These are phyloP conservation scores for Paramormyrops hopkinsi DNA, from an alignment of 2,797 vertebrate genomes.

Conservation along the genomic window DNA sequence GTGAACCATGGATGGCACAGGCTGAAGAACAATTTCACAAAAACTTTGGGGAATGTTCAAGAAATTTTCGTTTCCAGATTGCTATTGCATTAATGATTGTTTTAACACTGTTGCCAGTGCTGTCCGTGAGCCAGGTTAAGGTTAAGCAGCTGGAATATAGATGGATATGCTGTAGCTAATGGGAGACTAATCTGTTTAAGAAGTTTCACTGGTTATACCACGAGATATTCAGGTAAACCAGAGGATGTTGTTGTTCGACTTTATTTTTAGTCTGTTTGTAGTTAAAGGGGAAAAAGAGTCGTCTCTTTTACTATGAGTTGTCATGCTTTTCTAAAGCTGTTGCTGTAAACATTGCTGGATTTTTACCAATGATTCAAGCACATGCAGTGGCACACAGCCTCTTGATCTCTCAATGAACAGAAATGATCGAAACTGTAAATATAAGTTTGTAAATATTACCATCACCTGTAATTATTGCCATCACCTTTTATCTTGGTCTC, in stretches of 20 bases:
- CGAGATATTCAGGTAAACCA: background rate
- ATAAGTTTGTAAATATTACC: background rate
- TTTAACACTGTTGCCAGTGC: background rate
- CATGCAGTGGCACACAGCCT: background rate
- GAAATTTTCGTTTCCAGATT: background rate
- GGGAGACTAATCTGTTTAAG: background rate
- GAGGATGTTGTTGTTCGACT: background rate
- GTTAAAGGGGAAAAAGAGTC: background rate
- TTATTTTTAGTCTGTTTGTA: background rate
- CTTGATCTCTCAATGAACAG: background rate
- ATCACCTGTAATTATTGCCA: background rate
- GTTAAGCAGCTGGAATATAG: background rate
- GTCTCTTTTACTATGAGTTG: background rate
- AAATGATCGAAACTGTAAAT: background rate
- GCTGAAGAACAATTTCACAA: background rate
- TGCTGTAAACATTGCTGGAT: background rate
- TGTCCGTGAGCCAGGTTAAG: background rate
- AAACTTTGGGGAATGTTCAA: background rate
- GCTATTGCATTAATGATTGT: background rate
- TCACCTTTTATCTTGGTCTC: background rate
- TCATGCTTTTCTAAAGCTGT: background rate
- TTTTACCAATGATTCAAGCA: background rate
- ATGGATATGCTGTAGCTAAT: background rate
- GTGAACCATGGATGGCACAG: background rate
- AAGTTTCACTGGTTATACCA: background rate